phyloP scores from a whole-genome alignment of 2,113 vertebrate species.

The Gobio gobio region DNA sequence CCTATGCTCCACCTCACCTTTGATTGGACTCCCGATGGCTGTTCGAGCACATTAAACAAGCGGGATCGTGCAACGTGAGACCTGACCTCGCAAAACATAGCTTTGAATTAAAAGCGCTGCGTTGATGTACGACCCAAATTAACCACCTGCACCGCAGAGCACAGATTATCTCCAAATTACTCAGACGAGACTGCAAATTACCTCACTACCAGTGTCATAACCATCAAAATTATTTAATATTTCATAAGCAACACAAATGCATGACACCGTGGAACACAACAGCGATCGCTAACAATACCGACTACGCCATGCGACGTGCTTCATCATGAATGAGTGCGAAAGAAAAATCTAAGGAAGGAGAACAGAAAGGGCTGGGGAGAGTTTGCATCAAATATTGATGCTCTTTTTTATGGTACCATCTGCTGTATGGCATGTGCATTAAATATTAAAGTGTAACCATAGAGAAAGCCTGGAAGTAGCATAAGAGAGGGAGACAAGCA shows the following conservation, averaged over 20 bases:
- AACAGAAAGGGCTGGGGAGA: constrained; percentile 28
- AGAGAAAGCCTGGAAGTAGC: constrained; percentile 15
- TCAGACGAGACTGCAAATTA: not conserved
- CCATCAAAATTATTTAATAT: constrained; percentile 21
- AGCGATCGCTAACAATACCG: not conserved
- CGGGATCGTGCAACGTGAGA: not conserved
- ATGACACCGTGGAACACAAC: not conserved
- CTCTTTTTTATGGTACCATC: constrained; percentile 55
- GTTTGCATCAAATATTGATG: constrained; percentile 56
- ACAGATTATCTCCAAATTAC: constrained; percentile 8
- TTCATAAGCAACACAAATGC: constrained; percentile 24
- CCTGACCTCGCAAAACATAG: not conserved
- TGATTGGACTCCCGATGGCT: not conserved
- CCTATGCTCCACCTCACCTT: constrained; percentile 1
- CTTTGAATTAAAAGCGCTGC: not conserved
- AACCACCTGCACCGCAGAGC: not conserved
- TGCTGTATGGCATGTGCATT: constrained; percentile 46
- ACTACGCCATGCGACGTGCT: not conserved
- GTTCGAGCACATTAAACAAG: not conserved
- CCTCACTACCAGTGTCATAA: not conserved
- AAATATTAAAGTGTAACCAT: constrained; percentile 50
- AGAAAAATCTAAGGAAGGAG: constrained; percentile 26
- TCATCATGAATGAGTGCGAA: constrained; percentile 13
- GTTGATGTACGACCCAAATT: not conserved
- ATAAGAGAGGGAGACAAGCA: not conserved